phyloP scores from a whole-genome alignment of 2,113 vertebrate genomes.

The Eulacestoma nigropectus region DNA sequence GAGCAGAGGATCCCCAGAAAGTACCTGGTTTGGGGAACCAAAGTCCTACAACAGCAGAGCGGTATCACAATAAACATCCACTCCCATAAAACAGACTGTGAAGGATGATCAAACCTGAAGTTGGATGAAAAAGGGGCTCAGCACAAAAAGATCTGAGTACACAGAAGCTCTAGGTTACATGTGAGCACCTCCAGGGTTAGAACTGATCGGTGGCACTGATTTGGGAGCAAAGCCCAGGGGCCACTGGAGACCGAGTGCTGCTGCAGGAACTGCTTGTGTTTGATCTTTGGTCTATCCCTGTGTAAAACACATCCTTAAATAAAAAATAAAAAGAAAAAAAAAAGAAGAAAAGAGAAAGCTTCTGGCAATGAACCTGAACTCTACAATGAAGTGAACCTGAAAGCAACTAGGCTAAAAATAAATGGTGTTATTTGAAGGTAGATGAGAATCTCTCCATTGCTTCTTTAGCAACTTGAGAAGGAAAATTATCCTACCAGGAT shows the following conservation, averaged over 20 bases:
- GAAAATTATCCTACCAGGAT: background rate
- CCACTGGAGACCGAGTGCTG: background rate
- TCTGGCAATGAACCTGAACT: background rate
- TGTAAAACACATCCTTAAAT: background rate
- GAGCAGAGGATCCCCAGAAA: background rate
- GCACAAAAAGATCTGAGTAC: slow-evolving; percentile 1
- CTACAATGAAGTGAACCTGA: slow-evolving; percentile 25
- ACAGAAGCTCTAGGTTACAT: background rate
- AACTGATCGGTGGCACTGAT: background rate
- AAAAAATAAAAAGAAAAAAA: too few species aligned
- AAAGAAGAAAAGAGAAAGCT: background rate
- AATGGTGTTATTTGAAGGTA: background rate
- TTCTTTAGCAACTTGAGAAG: background rate
- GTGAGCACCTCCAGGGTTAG: background rate
- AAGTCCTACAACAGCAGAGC: slow-evolving; percentile 19
- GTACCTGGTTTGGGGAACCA: background rate
- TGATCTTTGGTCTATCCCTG: background rate
- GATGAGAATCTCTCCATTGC: background rate
- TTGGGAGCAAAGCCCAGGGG: background rate
- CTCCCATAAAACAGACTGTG: background rate
- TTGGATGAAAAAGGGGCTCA: background rate
- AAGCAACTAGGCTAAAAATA: background rate
- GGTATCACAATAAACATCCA: background rate
- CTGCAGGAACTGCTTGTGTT: background rate
- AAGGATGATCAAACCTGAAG: slow-evolving; percentile 7